A percentile compares a stretch with the other conserved stretches of the same genome.
Evolutionary conservation across 2,797 vertebrate species (phyloP).

Genomic region (Sebastolobus altivelis): DNA sequence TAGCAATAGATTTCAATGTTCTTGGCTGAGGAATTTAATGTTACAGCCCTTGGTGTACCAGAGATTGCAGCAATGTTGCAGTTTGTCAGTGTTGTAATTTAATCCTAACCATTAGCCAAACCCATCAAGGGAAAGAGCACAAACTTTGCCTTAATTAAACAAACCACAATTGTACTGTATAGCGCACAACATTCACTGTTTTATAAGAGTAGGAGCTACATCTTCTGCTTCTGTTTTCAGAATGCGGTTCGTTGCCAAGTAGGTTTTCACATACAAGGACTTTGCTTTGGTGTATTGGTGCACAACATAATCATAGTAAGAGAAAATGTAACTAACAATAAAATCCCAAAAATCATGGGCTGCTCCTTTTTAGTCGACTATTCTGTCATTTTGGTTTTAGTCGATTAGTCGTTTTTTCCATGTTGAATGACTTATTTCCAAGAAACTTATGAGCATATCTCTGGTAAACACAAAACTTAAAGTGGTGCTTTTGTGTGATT

Average conservation of each 20-base stretch:
- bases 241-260: rapidly evolving
- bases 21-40: not conserved
- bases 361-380: too few relatives aligned
- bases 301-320: too few relatives aligned
- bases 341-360: too few relatives aligned
- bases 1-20: not conserved
- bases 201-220: not conserved
- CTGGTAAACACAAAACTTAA: too few relatives aligned
- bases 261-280: too few relatives aligned
- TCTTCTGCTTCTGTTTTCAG: not conserved
- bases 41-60: not conserved
- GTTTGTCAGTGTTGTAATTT: not conserved
- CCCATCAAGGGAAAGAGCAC: not conserved
- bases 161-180: not conserved
- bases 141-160: not conserved
- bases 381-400: too few relatives aligned
- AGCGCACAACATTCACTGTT: not conserved
- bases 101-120: not conserved
- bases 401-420: too few relatives aligned
- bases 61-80: not conserved
- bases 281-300: too few relatives aligned
- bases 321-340: too few relatives aligned
- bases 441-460: too few relatives aligned
- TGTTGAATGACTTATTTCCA: too few relatives aligned
- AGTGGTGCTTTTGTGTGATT: too few relatives aligned